Percentiles rank a stretch among this genome's conserved stretches.
Evolutionary conservation across 2,888 invertebrate species (phyloP).

Genomic region (Schrankia costaestrigalis): DNA sequence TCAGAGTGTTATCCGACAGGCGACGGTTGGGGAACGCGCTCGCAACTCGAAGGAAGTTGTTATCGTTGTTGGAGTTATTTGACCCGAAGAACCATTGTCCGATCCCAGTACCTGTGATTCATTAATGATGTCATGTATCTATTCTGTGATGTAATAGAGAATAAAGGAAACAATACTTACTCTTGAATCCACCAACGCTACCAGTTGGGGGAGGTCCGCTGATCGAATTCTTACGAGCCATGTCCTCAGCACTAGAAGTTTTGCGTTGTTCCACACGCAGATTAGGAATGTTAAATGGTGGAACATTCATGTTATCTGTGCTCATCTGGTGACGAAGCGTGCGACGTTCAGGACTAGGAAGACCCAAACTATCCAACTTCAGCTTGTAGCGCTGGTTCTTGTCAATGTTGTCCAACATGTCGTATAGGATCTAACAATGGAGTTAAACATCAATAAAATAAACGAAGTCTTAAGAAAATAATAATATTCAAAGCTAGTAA

Average conservation of each 20-base stretch:
- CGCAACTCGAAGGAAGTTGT: conserved; percentile 92
- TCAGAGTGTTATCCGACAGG: conserved; percentile 94
- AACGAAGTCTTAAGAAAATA: conserved; percentile 1
- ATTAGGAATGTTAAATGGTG: conserved; percentile 94
- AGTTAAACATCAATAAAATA: background rate
- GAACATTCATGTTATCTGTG: conserved; percentile 91
- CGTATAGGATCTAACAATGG: conserved; percentile 88
- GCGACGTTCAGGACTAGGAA: conserved; percentile 88
- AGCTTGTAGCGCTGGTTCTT: conserved; percentile 93
- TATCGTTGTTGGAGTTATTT: conserved; percentile 89
- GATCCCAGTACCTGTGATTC: conserved; percentile 64
- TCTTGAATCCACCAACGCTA: conserved; percentile 51
- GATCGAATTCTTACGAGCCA: conserved; percentile 93
- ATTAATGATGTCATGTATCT: background rate
- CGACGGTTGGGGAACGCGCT: conserved; percentile 92
- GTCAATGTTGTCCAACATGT: conserved; percentile 95
- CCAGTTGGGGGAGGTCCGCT: conserved; percentile 65
- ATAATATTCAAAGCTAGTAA: no score
- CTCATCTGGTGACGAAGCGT: conserved; percentile 90
- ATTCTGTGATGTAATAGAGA: background rate
- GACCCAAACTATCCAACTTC: conserved; percentile 89
- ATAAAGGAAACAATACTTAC: conserved; percentile 24
- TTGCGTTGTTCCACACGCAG: conserved; percentile 92
- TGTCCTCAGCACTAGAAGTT: conserved; percentile 94
- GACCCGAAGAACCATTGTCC: conserved; percentile 93